phyloP scores from a whole-genome alignment of 1,140 invertebrate genomes.

The Drosophila equinoxialis region DNA sequence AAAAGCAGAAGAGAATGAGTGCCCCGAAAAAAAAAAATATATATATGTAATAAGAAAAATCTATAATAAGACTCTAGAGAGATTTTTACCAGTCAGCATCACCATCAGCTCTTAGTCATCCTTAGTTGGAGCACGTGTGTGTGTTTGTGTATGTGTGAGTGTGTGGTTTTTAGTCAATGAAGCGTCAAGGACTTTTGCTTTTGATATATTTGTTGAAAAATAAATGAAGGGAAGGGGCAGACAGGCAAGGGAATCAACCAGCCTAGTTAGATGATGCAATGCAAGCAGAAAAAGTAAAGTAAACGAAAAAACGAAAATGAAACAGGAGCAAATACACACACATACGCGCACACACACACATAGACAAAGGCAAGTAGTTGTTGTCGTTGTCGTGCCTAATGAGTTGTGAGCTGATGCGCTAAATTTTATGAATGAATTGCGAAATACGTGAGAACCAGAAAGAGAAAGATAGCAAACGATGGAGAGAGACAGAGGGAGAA shows the following conservation, averaged over 20 bases:
- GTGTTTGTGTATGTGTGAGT: constrained; percentile 35
- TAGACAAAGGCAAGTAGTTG: constrained; percentile 35
- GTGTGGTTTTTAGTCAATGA: constrained; percentile 75
- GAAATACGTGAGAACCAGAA: constrained; percentile 25
- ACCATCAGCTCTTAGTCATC: constrained; percentile 71
- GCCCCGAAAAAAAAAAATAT: background rate
- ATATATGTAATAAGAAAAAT: constrained; percentile 29
- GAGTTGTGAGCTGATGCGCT: constrained; percentile 76
- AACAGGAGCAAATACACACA: constrained; percentile 24
- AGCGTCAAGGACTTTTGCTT: constrained; percentile 79
- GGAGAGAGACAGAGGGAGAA: background rate
- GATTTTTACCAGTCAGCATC: constrained; percentile 46
- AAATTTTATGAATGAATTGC: constrained; percentile 79
- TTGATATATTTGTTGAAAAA: constrained; percentile 71
- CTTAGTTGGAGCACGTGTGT: constrained; percentile 32
- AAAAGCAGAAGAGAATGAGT: constrained; percentile 18
- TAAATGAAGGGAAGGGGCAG: constrained; percentile 27
- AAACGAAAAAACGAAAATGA: constrained; percentile 9
- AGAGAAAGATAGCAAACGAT: background rate
- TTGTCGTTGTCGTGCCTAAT: constrained; percentile 65
- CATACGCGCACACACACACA: constrained; percentile 10
- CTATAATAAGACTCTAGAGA: constrained; percentile 57
- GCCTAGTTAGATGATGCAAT: constrained; percentile 71
- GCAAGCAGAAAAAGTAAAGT: constrained; percentile 41
- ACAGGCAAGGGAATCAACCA: constrained; percentile 1